A percentile compares a stretch with the other conserved stretches of the same genome.
These are phyloP conservation scores for Drosophila kanekoi DNA, from an alignment of 2,888 invertebrate species.

Conservation along the genomic window DNA sequence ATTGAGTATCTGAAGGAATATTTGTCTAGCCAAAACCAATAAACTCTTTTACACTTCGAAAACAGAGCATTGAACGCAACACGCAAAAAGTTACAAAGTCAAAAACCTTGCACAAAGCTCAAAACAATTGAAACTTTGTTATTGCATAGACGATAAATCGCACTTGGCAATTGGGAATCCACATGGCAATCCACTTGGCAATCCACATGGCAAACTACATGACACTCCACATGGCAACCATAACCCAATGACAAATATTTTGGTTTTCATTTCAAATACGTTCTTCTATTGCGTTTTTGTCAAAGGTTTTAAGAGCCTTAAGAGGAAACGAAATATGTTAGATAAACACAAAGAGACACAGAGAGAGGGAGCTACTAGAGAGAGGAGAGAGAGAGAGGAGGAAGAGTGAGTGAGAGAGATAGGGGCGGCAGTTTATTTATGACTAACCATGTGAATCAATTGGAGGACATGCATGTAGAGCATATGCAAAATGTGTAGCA, in stretches of 20 bases:
- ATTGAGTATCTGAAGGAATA: too few species aligned
- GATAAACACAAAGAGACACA: conserved; percentile 5
- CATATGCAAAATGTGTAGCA: conserved; percentile 13
- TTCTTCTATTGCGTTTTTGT: conserved; percentile 9
- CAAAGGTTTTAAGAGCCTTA: conserved; percentile 2
- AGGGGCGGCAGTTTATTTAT: conserved; percentile 21
- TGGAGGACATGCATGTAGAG: conserved; percentile 17
- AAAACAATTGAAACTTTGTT: conserved; percentile 60
- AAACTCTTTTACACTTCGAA: neutral
- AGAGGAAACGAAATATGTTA: neutral
- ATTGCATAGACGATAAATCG: conserved; percentile 28
- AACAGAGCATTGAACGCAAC: neutral
- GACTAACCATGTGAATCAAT: conserved; percentile 36
- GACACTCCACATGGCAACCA: conserved; percentile 1
- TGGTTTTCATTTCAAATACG: conserved; percentile 24
- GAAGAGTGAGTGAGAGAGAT: neutral
- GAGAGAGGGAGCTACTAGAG: neutral
- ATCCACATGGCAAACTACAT: conserved; percentile 13
- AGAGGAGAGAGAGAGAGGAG: neutral
- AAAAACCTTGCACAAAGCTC: conserved; percentile 33
- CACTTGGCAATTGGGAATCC: neutral
- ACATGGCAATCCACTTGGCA: conserved; percentile 8
- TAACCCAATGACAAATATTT: conserved; percentile 1
- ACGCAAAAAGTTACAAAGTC: conserved; percentile 41
- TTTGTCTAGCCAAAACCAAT: neutral